phyloP scores from a whole-genome alignment of 2,113 vertebrate genomes.

The Vulpes vulpes region DNA sequence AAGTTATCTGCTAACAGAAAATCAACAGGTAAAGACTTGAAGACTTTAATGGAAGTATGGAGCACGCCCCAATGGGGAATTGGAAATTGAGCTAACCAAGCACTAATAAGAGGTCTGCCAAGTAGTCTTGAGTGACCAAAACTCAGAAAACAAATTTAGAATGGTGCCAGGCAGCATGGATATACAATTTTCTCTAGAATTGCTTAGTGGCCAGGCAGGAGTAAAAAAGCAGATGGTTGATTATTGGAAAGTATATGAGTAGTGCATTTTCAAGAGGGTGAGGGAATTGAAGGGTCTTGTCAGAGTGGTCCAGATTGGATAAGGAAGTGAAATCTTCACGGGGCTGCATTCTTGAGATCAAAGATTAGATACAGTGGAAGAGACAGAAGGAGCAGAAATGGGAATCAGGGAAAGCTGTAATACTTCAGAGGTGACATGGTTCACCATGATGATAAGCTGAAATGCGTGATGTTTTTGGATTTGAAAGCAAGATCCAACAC shows the following conservation, averaged over 20 bases:
- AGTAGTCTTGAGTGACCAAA: not conserved
- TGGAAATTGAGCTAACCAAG: not conserved
- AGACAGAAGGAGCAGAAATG: not conserved
- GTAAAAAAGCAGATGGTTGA: slow-evolving; percentile 22
- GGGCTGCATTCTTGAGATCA: slow-evolving; percentile 20
- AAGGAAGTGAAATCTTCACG: slow-evolving; percentile 22
- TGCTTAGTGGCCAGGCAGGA: slow-evolving; percentile 21
- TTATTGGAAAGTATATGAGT: not conserved
- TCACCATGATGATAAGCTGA: slow-evolving; percentile 45
- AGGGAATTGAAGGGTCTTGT: slow-evolving; percentile 1
- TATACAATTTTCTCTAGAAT: not conserved
- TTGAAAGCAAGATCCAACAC: slow-evolving; percentile 25
- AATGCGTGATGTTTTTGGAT: slow-evolving; percentile 37
- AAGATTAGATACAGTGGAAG: slow-evolving; percentile 34
- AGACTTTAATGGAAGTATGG: slow-evolving; percentile 9
- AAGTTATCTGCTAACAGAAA: slow-evolving; percentile 16
- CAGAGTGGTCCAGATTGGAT: slow-evolving; percentile 19
- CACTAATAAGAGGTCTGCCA: slow-evolving; percentile 2
- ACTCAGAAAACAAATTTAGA: slow-evolving; percentile 56
- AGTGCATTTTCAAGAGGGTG: not conserved
- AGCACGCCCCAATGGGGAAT: not conserved
- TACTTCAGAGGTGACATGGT: not conserved
- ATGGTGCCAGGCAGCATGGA: not conserved
- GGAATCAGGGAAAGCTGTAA: not conserved
- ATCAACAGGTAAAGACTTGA: slow-evolving; percentile 10